Evolutionary conservation across 2,797 vertebrate species (phyloP), one percentile per base, ranked within the genome.

Genomic region (Glyptemys insculpta): DNA sequence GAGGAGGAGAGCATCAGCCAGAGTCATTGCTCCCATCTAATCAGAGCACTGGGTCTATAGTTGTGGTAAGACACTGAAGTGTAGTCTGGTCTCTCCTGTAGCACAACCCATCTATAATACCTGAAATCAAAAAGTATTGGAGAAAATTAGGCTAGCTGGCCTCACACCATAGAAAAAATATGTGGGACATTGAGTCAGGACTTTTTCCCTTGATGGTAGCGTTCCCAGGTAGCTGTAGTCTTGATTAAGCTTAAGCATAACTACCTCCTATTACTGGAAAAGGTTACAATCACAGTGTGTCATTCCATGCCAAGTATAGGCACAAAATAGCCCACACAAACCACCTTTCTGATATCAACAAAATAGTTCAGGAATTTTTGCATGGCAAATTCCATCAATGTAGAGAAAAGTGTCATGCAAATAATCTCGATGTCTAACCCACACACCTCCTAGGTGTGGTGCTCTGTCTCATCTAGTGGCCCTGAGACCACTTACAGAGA

Each of bases 41-140:
- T 68, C 27, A 44, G 25, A 37, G 50, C 9, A 3, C 0, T 7
- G 2, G 6, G 12, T 49, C 49, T 83, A 25, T 31, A 68, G 2
- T 4, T 3, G 0, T 1, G 0, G 93, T 49, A 79, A 81, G 31
- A 44, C 47, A 14, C 25, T 62, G n/a, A 87, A 80, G 34, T 16
- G 59, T 2, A 78, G 72, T 2, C 14, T 2, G 27, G 9, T 16
- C 80, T 4, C 68, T 50, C 44, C 74, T 54, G 54, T 27, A 89
- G 81, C 14, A 76, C 29, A 34, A 56, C 2, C 21, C 23, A 76
- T 34, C 4, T 10, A 11, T 1, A 49, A 27, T 23, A 65, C 8
- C 3, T 34, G 44, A 53, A 52, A 52, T 5, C 44, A 92, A 79
- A 72, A 88, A 85, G 2, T 37, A 14, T 0, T 31, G 18, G 12